Percentiles rank a stretch among this genome's conserved stretches.
These are phyloP conservation scores for Grantiella picta DNA, from an alignment of 2,113 vertebrate genomes.

Conservation along the genomic window DNA sequence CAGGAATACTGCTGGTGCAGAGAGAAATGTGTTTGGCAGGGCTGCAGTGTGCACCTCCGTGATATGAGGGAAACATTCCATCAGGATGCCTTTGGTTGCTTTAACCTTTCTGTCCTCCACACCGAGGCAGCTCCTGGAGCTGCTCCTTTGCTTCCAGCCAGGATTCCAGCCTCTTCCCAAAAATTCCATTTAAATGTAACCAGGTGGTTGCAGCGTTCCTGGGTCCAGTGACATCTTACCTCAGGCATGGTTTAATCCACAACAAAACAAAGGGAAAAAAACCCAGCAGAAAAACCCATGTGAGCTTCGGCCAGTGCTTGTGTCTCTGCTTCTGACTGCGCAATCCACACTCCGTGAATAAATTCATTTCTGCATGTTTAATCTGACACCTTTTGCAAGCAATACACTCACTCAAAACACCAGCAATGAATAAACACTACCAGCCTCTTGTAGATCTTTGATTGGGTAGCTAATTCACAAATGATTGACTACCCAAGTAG, in stretches of 20 bases:
- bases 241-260: background rate
- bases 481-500: constrained; percentile 61
- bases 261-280: background rate
- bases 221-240: background rate
- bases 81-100: background rate
- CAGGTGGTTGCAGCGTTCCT: background rate
- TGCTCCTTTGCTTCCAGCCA: background rate
- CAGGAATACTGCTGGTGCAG: background rate
- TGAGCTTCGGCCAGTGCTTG: background rate
- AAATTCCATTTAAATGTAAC: background rate
- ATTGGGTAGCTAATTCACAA: constrained; percentile 62
- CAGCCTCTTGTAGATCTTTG: constrained; percentile 39
- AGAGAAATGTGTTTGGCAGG: background rate
- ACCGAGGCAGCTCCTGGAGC: background rate
- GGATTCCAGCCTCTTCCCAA: background rate
- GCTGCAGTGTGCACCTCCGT: background rate
- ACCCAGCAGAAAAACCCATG: background rate
- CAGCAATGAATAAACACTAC: constrained; percentile 17
- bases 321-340: background rate
- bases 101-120: background rate
- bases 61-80: background rate
- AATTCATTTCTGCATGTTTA: constrained; percentile 7
- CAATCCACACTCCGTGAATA: background rate
- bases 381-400: constrained; percentile 52
- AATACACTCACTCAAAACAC: constrained; percentile 49